Evolutionary conservation across 2,888 invertebrate species (phyloP), one percentile per base, ranked within the genome.

Genomic region (Cordilura impudica): DNA sequence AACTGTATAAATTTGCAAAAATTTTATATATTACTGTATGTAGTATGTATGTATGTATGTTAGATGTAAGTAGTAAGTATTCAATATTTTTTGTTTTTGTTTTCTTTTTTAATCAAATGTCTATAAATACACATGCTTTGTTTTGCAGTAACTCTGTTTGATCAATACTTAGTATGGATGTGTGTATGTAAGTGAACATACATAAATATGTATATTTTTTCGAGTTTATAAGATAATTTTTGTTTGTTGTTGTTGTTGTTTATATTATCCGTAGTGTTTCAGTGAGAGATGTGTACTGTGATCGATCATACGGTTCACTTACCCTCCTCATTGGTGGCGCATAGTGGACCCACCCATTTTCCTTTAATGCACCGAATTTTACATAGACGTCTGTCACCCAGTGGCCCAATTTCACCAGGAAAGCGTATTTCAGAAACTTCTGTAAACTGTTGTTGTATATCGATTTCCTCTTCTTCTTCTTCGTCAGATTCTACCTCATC

Each of bases 361-460:
- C 95, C 95, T 86, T 94, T 94, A 77, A 95, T 93, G 87, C 96
- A 96, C 88, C 95, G 95, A 82, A 96, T 95, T 89, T 96, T 96
- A 89, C 96, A 96, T 69, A 95, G 92, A 23, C 95, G 91, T 71
- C 93, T 91, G 87, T 95, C 95, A 81, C 93, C 93, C 75, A 94
- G 89, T 2, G 94, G 94, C 10, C 94, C 94, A 81, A 95, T 93
- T 81, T 94, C 91, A 16, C 95, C 95, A n/a, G 94, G 93, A 88
- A 95, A 95, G 78, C 90, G 90, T 75, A 90, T 89, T 83, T 90
- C 90, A 8, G 89, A 89, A 31, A 90, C 90, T 83, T 90, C 90
- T 58, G 88, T 88, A 79, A 90, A 90, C 78, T 89, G 88, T 31
- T 88, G 87, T 81, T 87, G 83, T 75, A 89, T 89, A 78, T 88